Conservation (phyloP, 2,888 invertebrate genomes). For the Microctonus brassicae region DNA sequence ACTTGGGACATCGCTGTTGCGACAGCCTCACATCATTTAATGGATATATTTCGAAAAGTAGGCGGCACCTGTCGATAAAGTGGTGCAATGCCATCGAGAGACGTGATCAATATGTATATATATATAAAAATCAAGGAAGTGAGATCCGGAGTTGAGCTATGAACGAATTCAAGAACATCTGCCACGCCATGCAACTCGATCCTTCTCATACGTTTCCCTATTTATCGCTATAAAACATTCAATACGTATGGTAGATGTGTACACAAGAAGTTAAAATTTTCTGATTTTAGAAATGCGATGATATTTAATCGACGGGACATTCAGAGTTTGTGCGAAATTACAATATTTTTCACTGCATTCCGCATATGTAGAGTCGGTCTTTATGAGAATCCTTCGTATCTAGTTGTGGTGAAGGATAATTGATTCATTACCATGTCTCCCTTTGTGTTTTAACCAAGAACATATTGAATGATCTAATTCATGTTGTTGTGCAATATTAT, state of each 20-base stretch:
- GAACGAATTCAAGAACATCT: slow-evolving; percentile 31
- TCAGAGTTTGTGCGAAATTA: slow-evolving; percentile 19
- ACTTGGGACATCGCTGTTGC: slow-evolving; percentile 29
- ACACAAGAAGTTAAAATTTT: slow-evolving; percentile 19
- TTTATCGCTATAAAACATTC: slow-evolving; percentile 3
- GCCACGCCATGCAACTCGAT: slow-evolving; percentile 19
- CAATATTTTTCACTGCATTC: background rate
- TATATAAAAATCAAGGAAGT: slow-evolving; percentile 21
- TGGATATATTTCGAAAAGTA: slow-evolving; percentile 34
- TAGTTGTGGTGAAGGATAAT: too few species aligned
- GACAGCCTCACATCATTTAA: slow-evolving; percentile 35
- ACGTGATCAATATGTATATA: background rate
- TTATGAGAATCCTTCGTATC: too few species aligned
- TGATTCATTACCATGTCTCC: too few species aligned
- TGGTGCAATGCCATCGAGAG: slow-evolving; percentile 16
- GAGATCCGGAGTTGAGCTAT: slow-evolving; percentile 23
- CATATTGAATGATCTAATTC: too few species aligned
- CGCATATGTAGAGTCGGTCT: background rate
- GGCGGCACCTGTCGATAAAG: slow-evolving; percentile 32
- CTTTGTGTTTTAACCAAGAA: too few species aligned
- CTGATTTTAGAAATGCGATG: slow-evolving; percentile 1
- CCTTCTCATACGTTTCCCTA: slow-evolving; percentile 13
- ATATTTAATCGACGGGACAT: slow-evolving; percentile 18
- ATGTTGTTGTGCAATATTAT: too few species aligned
- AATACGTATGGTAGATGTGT: background rate